phyloP scores from a whole-genome alignment of 2,888 invertebrate species.

The Drosophila mayaguana region DNA sequence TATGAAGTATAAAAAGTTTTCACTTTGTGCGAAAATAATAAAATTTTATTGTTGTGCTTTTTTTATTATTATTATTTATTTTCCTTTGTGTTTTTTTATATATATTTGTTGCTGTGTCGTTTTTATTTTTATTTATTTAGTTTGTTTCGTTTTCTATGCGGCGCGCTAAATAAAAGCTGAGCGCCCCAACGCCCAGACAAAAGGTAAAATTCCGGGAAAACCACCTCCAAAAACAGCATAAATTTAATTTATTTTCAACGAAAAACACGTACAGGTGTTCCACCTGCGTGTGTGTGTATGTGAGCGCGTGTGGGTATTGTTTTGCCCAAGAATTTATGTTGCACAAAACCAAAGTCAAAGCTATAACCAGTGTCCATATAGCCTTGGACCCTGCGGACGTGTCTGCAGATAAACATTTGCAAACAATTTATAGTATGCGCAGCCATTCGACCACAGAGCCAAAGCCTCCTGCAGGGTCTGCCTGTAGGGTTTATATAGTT shows the following conservation, averaged over 20 bases:
- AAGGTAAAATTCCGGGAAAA: constrained; percentile 29
- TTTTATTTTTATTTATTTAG: constrained; percentile 48
- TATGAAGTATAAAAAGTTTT: constrained; percentile 24
- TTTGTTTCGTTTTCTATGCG: constrained; percentile 32
- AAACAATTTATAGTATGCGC: constrained; percentile 63
- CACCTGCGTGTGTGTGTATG: constrained; percentile 26
- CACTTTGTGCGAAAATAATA: constrained; percentile 50
- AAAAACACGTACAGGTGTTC: constrained; percentile 48
- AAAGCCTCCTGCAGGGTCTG: background rate
- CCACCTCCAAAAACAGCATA: constrained; percentile 66
- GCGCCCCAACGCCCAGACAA: constrained; percentile 13
- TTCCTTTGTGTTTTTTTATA: constrained; percentile 35
- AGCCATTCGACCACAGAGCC: constrained; percentile 3
- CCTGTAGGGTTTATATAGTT: constrained; percentile 3
- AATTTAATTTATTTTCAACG: constrained; percentile 73
- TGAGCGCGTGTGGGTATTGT: constrained; percentile 31
- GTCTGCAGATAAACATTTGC: constrained; percentile 64
- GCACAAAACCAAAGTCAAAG: constrained; percentile 55
- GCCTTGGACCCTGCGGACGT: constrained; percentile 31
- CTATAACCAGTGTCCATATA: constrained; percentile 15
- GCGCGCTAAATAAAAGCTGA: constrained; percentile 53
- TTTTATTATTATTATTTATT: constrained; percentile 28
- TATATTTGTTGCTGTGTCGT: constrained; percentile 39
- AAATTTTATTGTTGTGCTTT: constrained; percentile 73
- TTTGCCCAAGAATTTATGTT: constrained; percentile 48